Evolutionary conservation across 2,888 invertebrate genomes (phyloP).

Genomic region (Panzeria rudis): DNA sequence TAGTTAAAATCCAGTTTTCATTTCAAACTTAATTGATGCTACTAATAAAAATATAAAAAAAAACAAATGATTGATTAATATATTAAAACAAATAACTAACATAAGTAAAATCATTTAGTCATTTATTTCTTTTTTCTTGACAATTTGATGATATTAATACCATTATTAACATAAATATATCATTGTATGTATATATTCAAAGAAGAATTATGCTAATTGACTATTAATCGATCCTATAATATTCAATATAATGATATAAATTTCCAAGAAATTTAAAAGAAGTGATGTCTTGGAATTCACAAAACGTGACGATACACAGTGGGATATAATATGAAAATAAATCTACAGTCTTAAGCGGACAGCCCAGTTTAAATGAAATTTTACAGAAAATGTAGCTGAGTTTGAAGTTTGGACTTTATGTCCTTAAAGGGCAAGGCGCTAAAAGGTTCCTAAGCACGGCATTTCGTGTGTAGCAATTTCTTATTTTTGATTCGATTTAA

Average conservation of each 20-base stretch:
- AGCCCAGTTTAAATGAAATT: too few relatives aligned
- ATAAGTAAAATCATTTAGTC: neutral
- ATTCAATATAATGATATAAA: neutral
- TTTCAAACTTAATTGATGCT: neutral
- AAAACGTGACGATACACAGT: neutral
- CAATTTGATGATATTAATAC: neutral
- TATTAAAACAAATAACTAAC: neutral
- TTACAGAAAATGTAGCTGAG: too few relatives aligned
- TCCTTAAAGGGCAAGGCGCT: too few relatives aligned
- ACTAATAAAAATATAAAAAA: neutral
- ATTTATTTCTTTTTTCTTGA: neutral
- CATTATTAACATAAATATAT: neutral
- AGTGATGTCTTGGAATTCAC: neutral
- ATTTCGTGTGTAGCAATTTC: too few relatives aligned
- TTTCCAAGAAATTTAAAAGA: neutral
- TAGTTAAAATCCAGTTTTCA: neutral
- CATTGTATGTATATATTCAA: neutral
- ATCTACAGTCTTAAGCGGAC: too few relatives aligned
- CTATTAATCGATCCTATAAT: neutral
- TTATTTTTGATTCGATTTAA: too few relatives aligned
- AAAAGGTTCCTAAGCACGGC: too few relatives aligned
- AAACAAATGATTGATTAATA: neutral
- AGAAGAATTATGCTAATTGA: conserved; percentile 20
- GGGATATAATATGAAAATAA: too few relatives aligned
- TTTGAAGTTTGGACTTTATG: too few relatives aligned